A percentile compares a stretch with the other conserved stretches of the same genome.
Evolutionary conservation across 2,113 vertebrate genomes (phyloP).

Genomic region (Trichechus manatus): DNA sequence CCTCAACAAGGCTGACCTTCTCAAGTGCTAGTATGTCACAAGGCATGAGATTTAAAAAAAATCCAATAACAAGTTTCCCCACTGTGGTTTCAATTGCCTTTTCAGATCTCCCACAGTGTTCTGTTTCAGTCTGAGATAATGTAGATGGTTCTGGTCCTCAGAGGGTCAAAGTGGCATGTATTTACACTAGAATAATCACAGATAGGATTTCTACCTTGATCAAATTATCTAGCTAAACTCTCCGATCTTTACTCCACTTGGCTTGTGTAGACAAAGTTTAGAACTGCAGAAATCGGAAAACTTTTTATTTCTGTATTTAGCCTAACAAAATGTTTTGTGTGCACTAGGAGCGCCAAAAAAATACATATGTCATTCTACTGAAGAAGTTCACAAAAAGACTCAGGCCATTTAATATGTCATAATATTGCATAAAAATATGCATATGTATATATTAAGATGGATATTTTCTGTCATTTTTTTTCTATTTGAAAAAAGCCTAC

Average conservation of each 20-base stretch:
- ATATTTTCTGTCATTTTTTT: neutral
- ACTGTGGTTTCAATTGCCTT: conserved; percentile 85
- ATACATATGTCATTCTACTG: neutral
- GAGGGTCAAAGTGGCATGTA: conserved; percentile 67
- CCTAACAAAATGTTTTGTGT: neutral
- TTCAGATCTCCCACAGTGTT: conserved; percentile 77
- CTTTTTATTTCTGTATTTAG: neutral
- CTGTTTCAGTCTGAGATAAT: conserved; percentile 70
- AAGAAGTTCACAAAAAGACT: conserved; percentile 23
- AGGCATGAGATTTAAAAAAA: conserved; percentile 60
- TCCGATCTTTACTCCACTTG: conserved; percentile 11
- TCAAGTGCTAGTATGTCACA: conserved; percentile 77
- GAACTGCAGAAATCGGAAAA: neutral
- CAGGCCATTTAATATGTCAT: neutral
- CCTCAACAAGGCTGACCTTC: conserved; percentile 80
- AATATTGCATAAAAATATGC: neutral
- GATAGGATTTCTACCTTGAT: conserved; percentile 53
- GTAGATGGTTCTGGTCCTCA: conserved; percentile 51
- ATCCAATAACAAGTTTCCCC: conserved; percentile 82
- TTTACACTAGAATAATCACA: conserved; percentile 58
- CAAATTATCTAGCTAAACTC: conserved; percentile 59
- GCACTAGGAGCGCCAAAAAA: neutral
- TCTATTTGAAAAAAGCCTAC: neutral
- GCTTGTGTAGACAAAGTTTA: neutral
- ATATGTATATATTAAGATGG: neutral